A percentile compares a stretch with the other conserved stretches of the same genome.
phyloP scores from a whole-genome alignment of 2,797 vertebrate genomes.

The Botia almorhae region DNA sequence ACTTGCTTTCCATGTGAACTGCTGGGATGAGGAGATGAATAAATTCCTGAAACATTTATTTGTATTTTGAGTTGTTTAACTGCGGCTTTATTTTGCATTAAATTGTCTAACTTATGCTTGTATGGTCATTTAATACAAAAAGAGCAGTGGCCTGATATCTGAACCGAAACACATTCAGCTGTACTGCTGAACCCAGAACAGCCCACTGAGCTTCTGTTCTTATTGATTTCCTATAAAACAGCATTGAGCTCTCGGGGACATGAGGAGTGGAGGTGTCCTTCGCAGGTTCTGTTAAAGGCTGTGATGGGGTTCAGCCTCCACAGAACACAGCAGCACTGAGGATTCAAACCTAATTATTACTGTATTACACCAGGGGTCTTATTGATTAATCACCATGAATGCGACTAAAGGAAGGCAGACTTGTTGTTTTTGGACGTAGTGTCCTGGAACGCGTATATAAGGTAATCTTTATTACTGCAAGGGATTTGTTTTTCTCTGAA shows the following conservation, averaged over 20 bases:
- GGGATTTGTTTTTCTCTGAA: not conserved
- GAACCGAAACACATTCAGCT: constrained; percentile 23
- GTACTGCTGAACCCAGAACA: constrained; percentile 36
- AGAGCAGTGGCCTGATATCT: not conserved
- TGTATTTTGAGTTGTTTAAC: not conserved
- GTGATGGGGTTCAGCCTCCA: constrained; percentile 27
- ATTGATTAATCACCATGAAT: constrained; percentile 3
- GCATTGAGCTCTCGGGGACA: constrained; percentile 36
- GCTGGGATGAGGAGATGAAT: not conserved
- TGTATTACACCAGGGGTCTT: not conserved
- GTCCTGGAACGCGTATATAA: not conserved
- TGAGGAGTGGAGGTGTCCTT: constrained; percentile 29
- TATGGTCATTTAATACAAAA: not conserved
- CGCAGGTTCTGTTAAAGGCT: constrained; percentile 23
- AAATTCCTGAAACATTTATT: not conserved
- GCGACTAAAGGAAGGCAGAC: not conserved
- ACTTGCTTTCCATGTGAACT: not conserved
- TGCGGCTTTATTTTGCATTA: not conserved
- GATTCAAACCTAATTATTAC: constrained; percentile 30
- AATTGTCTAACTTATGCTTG: not conserved
- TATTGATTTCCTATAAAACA: constrained; percentile 45
- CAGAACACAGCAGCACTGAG: constrained; percentile 9
- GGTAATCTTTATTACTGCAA: not conserved
- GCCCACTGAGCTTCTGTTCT: constrained; percentile 24
- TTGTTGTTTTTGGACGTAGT: not conserved